Percentiles rank a stretch among this genome's conserved stretches.
Conservation (phyloP, 2,888 invertebrate genomes). For the Tipula helvola region DNA sequence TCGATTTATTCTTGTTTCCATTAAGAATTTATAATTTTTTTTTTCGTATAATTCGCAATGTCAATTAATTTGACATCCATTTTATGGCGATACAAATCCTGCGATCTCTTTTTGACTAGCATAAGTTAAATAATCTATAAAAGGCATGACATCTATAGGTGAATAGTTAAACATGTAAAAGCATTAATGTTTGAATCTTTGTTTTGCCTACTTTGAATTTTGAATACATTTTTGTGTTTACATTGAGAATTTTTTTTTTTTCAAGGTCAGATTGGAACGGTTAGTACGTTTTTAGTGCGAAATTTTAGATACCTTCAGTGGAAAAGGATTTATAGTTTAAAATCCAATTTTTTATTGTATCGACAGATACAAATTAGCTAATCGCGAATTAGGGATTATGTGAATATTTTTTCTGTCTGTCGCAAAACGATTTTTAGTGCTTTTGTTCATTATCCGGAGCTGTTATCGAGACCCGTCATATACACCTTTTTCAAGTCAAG, state of each 20-base stretch:
- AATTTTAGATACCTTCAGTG: too few relatives aligned
- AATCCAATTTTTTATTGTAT: too few relatives aligned
- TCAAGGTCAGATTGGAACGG: neutral
- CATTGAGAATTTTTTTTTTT: neutral
- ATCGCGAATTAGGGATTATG: too few relatives aligned
- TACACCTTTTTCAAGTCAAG: too few relatives aligned
- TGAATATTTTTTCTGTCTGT: too few relatives aligned
- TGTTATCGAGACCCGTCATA: too few relatives aligned
- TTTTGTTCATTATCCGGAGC: too few relatives aligned
- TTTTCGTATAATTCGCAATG: neutral
- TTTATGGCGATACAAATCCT: neutral
- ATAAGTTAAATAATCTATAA: neutral
- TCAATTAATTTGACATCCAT: neutral
- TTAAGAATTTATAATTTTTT: neutral
- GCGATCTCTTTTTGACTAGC: neutral
- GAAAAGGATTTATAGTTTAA: too few relatives aligned
- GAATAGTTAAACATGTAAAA: neutral
- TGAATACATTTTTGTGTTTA: neutral
- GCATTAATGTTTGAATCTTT: neutral
- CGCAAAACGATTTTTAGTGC: too few relatives aligned
- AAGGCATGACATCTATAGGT: neutral
- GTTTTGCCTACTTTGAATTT: neutral
- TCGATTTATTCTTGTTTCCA: neutral
- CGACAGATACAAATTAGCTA: too few relatives aligned
- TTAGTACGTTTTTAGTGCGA: neutral